These are phyloP conservation scores for Ephydatia muelleri DNA, from an alignment of 37 sponge, comb jelly and placozoan genomes.

Conservation along the genomic window DNA sequence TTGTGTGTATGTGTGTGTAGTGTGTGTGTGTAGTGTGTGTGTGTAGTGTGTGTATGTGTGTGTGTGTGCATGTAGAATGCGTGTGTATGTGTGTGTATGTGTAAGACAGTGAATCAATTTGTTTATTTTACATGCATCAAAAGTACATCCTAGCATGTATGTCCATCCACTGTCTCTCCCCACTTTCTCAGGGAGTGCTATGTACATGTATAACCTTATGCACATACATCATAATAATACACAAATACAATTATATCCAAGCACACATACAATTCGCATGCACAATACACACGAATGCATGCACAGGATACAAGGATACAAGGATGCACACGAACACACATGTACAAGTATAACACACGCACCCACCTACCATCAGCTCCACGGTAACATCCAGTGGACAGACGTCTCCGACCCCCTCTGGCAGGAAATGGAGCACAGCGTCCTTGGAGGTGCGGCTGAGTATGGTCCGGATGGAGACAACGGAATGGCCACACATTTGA, in stretches of 20 bases:
- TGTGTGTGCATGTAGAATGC: no score
- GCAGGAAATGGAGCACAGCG: not conserved
- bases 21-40: no score
- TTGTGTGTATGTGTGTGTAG: no score
- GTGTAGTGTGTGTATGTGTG: no score
- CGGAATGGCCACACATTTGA: not conserved
- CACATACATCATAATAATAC: no score
- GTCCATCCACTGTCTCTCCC: no score
- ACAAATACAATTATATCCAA: not conserved
- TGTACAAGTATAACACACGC: conserved; percentile 12
- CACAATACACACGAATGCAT: not conserved
- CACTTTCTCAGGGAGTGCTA: no score
- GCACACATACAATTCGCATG: not conserved
- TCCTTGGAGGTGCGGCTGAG: not conserved
- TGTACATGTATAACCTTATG: no score
- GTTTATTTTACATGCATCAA: no score
- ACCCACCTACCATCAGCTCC: not conserved
- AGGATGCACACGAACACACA: not conserved
- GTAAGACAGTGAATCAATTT: no score
- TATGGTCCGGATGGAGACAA: not conserved
- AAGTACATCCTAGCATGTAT: no score
- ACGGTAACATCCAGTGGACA: not conserved
- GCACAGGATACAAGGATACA: not conserved
- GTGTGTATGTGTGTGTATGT: no score
- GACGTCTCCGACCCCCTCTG: not conserved